Evolutionary conservation across 2,797 vertebrate species (phyloP).

Genomic region (Sebastes steindachneri): DNA sequence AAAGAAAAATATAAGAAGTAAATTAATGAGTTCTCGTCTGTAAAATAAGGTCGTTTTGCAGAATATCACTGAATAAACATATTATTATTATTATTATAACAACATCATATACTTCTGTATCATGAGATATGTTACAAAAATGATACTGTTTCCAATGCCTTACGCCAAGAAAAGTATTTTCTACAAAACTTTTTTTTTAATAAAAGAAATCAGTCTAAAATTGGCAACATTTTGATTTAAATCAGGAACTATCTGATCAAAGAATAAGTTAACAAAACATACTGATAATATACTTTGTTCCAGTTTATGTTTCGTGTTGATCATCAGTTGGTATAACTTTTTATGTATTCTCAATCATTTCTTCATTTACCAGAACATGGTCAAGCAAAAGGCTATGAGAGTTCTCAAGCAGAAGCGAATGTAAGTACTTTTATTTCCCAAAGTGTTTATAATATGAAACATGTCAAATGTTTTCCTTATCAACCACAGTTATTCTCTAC

Average conservation of each 20-base stretch:
- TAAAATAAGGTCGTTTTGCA: neutral
- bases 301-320: neutral
- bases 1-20: neutral
- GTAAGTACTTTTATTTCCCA: constrained; percentile 83
- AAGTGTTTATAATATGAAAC: neutral
- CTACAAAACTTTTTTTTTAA: neutral
- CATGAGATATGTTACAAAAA: neutral
- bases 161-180: neutral
- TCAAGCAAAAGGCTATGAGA: constrained; percentile 97
- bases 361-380: constrained; percentile 90
- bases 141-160: neutral
- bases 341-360: neutral
- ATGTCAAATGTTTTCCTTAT: neutral
- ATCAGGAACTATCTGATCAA: too few species aligned
- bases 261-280: too few species aligned
- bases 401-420: constrained; percentile 98
- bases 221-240: too few species aligned
- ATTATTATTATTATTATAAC: neutral
- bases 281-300: neutral
- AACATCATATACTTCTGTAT: neutral
- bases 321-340: neutral
- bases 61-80: neutral
- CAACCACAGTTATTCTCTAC: neutral
- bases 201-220: neutral
- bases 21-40: neutral